phyloP scores from a whole-genome alignment of 2,797 vertebrate species.

The Thamnophis elegans region DNA sequence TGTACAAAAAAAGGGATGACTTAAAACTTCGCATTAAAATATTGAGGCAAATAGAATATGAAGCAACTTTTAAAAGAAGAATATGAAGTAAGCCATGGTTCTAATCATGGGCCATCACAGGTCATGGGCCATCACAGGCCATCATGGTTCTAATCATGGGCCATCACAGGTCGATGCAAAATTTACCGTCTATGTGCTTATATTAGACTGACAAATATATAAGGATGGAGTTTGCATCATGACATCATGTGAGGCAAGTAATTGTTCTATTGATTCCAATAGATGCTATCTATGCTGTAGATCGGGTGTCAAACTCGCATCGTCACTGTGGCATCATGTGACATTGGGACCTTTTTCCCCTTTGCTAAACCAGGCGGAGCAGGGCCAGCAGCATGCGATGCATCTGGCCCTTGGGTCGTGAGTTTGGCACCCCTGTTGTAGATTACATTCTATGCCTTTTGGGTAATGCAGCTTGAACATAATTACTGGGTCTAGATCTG shows the following conservation, averaged over 20 bases:
- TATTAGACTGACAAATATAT: not conserved
- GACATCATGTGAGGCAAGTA: not conserved
- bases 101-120: too few relatives aligned
- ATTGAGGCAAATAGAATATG: not conserved
- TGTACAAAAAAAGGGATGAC: not conserved
- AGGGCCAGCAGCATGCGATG: too few relatives aligned
- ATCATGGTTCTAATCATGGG: not conserved
- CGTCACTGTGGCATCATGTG: too few relatives aligned
- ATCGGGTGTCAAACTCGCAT: not conserved
- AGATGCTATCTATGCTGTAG: not conserved
- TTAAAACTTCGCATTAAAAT: not conserved
- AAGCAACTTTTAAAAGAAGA: not conserved
- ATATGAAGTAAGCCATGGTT: not conserved
- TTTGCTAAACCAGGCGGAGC: too few relatives aligned
- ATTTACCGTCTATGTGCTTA: not conserved
- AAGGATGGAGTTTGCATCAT: not conserved
- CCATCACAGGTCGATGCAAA: too few relatives aligned
- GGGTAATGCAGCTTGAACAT: not conserved
- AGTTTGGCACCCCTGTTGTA: not conserved
- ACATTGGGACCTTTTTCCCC: too few relatives aligned
- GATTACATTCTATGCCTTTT: not conserved
- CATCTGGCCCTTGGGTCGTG: too few relatives aligned
- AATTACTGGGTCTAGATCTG: not conserved
- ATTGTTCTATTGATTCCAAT: not conserved
- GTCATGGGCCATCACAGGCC: too few relatives aligned